Base-by-base conservation (phyloP, 2,888 invertebrate species). In the Patella pellucida region DNA sequence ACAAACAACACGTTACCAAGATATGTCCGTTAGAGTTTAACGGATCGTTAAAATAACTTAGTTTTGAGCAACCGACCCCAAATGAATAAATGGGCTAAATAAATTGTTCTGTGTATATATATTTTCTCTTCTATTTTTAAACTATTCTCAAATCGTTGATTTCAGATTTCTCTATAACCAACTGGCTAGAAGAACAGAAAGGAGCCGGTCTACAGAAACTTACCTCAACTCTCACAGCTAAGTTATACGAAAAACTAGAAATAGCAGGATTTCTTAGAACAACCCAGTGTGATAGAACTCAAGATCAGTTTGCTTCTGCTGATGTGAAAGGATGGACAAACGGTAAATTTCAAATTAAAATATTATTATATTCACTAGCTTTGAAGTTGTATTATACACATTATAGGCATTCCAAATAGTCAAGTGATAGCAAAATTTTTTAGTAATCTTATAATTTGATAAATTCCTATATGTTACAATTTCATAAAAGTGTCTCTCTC, bases 301-400 rank as follows among this genome's bases (percentile, higher is more conserved):
- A 76, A 31, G n/a, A 54, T n/a, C 74, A 76, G 1, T 83, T 82
- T 70, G 74, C 75, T 31, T 82, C 83, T 14, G 71, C 80, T 15
- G 52, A 75, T 23, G 23, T 11, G 12, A 76, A 74, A 41, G 83
- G 83, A 51, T 84, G 84, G 84, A 82, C 80, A 52, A 83, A 82
- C 54, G 51, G 84, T 84, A 76, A 72, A 78, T 69, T 67, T 7
- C 1, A 31, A 31, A 31, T 4, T 31, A 4, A 3, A 27, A 27
- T 27, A 27, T 27, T 27, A 27, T 16, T 41, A 41, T 27, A 70
- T 19, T 52, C 12, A 19, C 5, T 9, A 52, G 23, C 15, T 27
- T 71, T 9, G 9, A 41, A 41, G 41, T 41, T 41, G 41, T 9
- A 41, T 41, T 41, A 9, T 9, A 41, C 9, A 41, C 41, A 41